These are phyloP conservation scores for Drosophila atroscutellata DNA, from an alignment of 2,888 invertebrate genomes.

Conservation along the genomic window DNA sequence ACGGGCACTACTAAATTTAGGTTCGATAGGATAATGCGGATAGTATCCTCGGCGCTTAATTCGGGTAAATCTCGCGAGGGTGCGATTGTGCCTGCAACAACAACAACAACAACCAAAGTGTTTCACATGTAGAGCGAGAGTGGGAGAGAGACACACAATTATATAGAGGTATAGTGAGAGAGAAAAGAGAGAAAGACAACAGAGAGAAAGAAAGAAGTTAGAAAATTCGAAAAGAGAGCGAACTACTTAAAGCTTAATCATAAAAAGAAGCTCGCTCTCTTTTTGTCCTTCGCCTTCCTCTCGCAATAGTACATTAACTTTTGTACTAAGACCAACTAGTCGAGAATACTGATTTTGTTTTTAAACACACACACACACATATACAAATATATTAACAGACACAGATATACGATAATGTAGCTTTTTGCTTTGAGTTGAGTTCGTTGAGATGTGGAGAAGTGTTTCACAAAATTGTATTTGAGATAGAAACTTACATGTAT, in stretches of 20 bases:
- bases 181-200: conserved; percentile 25
- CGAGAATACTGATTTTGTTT: conserved; percentile 14
- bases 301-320: conserved; percentile 54
- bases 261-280: conserved; percentile 14
- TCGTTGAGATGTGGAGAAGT: conserved; percentile 50
- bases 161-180: conserved; percentile 25
- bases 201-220: conserved; percentile 15
- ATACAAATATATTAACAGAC: conserved; percentile 80
- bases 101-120: conserved; percentile 82
- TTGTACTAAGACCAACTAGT: conserved; percentile 51
- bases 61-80: conserved; percentile 94
- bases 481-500: conserved; percentile 30
- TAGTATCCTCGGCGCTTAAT: conserved; percentile 91
- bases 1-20: conserved; percentile 97
- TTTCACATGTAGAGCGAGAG: conserved; percentile 61
- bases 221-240: conserved; percentile 6
- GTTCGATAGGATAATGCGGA: conserved; percentile 95
- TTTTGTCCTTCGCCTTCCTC: conserved; percentile 25
- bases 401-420: conserved; percentile 60
- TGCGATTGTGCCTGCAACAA: conserved; percentile 97
- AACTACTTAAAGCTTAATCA: conserved; percentile 5
- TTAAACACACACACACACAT: conserved; percentile 60
- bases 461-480: conserved; percentile 43
- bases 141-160: conserved; percentile 23
- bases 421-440: conserved; percentile 42